Conservation (phyloP, 2,113 vertebrate genomes). For the Callipepla squamata region DNA sequence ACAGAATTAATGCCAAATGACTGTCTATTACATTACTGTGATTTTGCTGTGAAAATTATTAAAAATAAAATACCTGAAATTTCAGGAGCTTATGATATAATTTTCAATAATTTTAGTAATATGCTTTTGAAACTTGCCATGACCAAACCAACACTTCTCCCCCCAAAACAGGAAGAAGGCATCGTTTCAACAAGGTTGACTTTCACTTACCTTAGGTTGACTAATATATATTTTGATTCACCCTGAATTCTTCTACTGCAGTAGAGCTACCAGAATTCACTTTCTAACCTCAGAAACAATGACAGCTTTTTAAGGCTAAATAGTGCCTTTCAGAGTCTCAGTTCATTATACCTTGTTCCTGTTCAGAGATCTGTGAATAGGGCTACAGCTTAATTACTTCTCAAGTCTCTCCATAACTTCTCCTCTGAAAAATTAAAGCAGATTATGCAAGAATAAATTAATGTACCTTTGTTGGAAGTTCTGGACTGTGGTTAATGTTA, state of each 20-base stretch:
- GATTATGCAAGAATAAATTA: not conserved
- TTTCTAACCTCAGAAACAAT: not conserved
- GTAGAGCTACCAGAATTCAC: not conserved
- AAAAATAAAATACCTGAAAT: not conserved
- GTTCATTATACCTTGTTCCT: not conserved
- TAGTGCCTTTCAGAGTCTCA: not conserved
- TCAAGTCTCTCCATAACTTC: not conserved
- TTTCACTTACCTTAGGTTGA: not conserved
- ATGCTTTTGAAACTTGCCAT: not conserved
- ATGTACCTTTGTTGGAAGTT: not conserved
- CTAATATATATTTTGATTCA: not conserved
- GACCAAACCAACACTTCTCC: not conserved
- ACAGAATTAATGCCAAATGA: not conserved
- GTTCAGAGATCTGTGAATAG: not conserved
- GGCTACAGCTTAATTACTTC: not conserved
- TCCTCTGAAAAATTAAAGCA: not conserved
- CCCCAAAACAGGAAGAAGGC: not conserved
- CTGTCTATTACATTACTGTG: not conserved
- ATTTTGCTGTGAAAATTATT: not conserved
- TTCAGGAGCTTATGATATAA: not conserved
- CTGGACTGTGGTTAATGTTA: constrained; percentile 13
- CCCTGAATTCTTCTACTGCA: not conserved
- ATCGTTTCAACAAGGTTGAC: not conserved
- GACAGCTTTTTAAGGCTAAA: not conserved
- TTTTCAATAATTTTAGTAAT: not conserved